phyloP scores from a whole-genome alignment of 2,888 invertebrate species.

The Drosophila parthenogenetica region DNA sequence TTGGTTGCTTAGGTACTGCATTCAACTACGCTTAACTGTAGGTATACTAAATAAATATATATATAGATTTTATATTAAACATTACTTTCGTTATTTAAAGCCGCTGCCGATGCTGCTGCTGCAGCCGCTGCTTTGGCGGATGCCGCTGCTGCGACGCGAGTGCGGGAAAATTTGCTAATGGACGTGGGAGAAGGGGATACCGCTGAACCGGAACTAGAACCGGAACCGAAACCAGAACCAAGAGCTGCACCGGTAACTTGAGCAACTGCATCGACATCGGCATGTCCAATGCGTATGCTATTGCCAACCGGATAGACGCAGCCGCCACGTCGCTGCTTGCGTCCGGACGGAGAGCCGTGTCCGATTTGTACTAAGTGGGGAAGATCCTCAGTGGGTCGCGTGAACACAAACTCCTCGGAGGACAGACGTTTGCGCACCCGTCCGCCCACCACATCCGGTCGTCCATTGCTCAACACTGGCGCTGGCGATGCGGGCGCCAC shows the following conservation, averaged over 20 bases:
- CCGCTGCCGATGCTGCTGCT: slow-evolving; percentile 27
- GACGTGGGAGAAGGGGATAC: slow-evolving; percentile 56
- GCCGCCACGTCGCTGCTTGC: slow-evolving; percentile 87
- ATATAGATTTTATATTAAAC: slow-evolving; percentile 59
- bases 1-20: slow-evolving; percentile 71
- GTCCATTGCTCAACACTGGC: slow-evolving; percentile 48
- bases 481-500: slow-evolving; percentile 64
- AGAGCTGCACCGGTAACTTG: slow-evolving; percentile 7
- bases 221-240: background rate
- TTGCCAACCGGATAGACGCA: slow-evolving; percentile 87
- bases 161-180: slow-evolving; percentile 72
- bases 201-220: no score
- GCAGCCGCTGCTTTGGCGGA: slow-evolving; percentile 32
- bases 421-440: slow-evolving; percentile 82
- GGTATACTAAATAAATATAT: slow-evolving; percentile 18
- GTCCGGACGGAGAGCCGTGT: slow-evolving; percentile 86
- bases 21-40: slow-evolving; percentile 63
- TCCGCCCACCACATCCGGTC: slow-evolving; percentile 71
- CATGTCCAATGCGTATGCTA: slow-evolving; percentile 54
- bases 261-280: slow-evolving; percentile 47
- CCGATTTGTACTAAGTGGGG: slow-evolving; percentile 86
- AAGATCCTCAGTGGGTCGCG: slow-evolving; percentile 86
- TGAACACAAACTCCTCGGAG: slow-evolving; percentile 83
- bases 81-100: slow-evolving; percentile 78
- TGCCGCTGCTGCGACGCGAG: slow-evolving; percentile 60